These are phyloP conservation scores for Diadophis punctatus DNA, from an alignment of 2,113 vertebrate species.

Conservation along the genomic window DNA sequence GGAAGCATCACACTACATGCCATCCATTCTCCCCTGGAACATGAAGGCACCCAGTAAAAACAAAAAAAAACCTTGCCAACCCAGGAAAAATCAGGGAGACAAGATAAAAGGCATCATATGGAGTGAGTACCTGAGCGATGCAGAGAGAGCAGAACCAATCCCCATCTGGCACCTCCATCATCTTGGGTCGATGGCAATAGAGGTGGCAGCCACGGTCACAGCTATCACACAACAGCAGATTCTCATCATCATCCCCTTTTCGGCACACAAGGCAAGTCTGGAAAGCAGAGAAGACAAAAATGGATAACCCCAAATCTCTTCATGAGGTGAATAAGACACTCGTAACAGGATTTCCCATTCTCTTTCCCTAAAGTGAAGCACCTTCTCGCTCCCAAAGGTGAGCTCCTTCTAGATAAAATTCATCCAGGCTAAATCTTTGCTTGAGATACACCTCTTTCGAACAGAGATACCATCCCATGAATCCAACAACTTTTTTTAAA, in stretches of 20 bases:
- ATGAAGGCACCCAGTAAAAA: neutral
- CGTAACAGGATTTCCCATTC: neutral
- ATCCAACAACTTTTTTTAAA: neutral
- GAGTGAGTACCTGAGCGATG: constrained; percentile 70
- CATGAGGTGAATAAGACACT: neutral
- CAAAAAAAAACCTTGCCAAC: neutral
- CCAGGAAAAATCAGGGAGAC: neutral
- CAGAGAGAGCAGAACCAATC: constrained; percentile 96
- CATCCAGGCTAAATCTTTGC: neutral
- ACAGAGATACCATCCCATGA: neutral
- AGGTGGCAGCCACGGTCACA: constrained; percentile 96
- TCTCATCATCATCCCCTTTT: constrained; percentile 92
- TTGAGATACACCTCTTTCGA: neutral
- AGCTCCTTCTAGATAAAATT: neutral
- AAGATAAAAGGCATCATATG: neutral
- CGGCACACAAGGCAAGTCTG: constrained; percentile 91
- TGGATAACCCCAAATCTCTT: neutral
- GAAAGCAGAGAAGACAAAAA: neutral
- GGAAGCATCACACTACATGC: neutral
- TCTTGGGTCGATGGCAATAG: constrained; percentile 91
- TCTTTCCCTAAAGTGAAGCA: neutral
- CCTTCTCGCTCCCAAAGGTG: neutral
- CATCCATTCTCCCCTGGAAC: neutral
- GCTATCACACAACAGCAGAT: constrained; percentile 89
- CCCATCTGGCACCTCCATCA: constrained; percentile 88